Evolutionary conservation across 2,888 invertebrate genomes (phyloP).

Genomic region (Onchidella celtica): DNA sequence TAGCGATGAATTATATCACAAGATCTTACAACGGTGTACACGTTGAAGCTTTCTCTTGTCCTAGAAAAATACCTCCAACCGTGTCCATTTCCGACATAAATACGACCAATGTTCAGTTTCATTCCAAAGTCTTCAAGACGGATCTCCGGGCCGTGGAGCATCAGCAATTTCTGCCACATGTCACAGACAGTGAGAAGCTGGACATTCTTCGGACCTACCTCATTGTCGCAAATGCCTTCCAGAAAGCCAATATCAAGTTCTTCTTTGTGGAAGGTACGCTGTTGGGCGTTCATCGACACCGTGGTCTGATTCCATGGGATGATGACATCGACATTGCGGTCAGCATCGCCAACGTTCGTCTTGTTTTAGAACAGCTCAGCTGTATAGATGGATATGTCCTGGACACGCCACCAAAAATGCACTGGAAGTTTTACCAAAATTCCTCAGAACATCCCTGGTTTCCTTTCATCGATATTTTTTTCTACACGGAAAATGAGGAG

Average conservation of each 20-base stretch:
- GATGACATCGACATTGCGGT: constrained; percentile 36
- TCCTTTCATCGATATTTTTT: constrained; percentile 36
- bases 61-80: background rate
- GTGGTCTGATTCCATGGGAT: constrained; percentile 30
- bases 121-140: background rate
- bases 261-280: constrained; percentile 44
- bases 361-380: background rate
- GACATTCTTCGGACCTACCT: background rate
- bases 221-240: background rate
- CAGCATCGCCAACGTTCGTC: background rate
- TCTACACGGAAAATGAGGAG: constrained; percentile 23
- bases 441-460: background rate
- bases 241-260: constrained; percentile 28
- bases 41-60: background rate
- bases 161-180: background rate
- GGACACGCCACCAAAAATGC: background rate
- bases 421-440: constrained; percentile 28
- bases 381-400: constrained; percentile 2
- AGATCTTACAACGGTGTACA: background rate
- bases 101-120: background rate
- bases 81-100: background rate
- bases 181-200: background rate
- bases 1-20: background rate
- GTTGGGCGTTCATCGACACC: constrained; percentile 40
- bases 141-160: background rate